Evolutionary conservation across 2,888 invertebrate species (phyloP), one percentile per base, ranked within the genome.

Genomic region (Notocelia uddmanniana): DNA sequence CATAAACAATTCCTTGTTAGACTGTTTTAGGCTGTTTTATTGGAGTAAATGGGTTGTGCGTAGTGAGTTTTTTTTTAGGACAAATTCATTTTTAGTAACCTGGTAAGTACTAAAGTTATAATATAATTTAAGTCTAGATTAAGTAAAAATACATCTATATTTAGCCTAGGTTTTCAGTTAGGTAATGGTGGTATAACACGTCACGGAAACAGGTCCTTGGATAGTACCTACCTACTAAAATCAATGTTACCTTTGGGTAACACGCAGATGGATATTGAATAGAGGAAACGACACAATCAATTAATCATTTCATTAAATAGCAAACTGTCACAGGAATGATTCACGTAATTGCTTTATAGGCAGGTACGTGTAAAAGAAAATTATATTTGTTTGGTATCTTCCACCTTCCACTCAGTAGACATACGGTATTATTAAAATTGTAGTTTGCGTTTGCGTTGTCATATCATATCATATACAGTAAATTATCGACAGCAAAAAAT

Each of bases 21-120:
- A 50, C 64, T 67, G 41, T 52, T 67, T 60, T 57, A 66, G 41
- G 21, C 26, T 26, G 54, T 67, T 66, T 60, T 71, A 62, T 48
- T 34, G 72, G 52, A 54, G 34, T 34, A 62, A 68, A 72, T 68
- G 67, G 72, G 68, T 68, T 72, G 67, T 72, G 72, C 57, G 67
- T 62, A 68, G 72, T 72, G 72, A 62, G n/a, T 62, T 68, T 63
- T 68, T 62, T 68, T 63, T 68, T 62, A 41, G 37, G 59, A 45
- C 31, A 11, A 58, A 57, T 55, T 19, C 62, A 21, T 13, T 37
- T 23, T 48, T 18, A 62, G 48, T 45, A 11, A 9, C 21, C 26
- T 37, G 72, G 72, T 72, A 48, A 72, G 72, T 72, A 67, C 34
- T 45, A 15, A 31, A 41, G n/a, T 26, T 23, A 11, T 66, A 54